Evolutionary conservation across 2,113 vertebrate genomes (phyloP).

Genomic region (Mola mola): DNA sequence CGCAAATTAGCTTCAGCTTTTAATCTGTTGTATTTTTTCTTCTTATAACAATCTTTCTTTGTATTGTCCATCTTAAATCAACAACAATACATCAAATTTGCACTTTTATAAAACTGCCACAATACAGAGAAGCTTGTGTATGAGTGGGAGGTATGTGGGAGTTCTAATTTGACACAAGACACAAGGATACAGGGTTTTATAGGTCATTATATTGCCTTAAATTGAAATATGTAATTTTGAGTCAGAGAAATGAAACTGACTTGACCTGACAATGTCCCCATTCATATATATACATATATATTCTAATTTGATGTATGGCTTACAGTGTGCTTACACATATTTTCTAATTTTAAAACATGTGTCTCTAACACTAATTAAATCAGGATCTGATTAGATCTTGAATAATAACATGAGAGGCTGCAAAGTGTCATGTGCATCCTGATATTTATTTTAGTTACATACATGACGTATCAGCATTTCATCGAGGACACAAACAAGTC

Average conservation of each 20-base stretch:
- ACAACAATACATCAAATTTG: neutral
- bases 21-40: neutral
- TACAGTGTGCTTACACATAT: neutral
- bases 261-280: neutral
- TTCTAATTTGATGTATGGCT: too few species aligned
- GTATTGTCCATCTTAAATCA: neutral
- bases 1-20: too few species aligned
- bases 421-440: neutral
- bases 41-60: neutral
- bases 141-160: neutral
- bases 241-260: neutral
- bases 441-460: conserved; percentile 25
- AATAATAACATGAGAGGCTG: neutral
- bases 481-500: conserved; percentile 64
- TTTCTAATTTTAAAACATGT: too few species aligned
- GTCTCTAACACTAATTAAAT: neutral
- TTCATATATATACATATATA: neutral
- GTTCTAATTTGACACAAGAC: neutral
- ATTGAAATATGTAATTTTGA: neutral
- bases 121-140: neutral
- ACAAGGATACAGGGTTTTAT: neutral
- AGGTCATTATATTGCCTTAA: neutral
- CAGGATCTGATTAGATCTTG: neutral
- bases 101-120: neutral
- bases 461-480: conserved; percentile 51